Percentiles rank a stretch among this genome's conserved stretches.
Evolutionary conservation across 2,113 vertebrate genomes (phyloP).

Genomic region (Varanus salvator): DNA sequence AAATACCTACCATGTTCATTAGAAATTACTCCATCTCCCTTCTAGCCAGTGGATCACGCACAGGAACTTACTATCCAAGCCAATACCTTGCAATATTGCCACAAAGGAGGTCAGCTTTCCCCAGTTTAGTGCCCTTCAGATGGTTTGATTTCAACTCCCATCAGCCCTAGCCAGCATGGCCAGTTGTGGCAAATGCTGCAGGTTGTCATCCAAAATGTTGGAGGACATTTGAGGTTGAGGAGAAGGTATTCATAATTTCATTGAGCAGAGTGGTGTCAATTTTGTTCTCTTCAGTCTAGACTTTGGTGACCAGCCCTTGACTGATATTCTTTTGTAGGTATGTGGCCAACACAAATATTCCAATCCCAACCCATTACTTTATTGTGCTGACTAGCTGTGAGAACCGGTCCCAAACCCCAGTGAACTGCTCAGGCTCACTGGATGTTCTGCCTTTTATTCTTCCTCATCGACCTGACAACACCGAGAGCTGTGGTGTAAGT

Average conservation of each 20-base stretch:
- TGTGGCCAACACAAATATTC: conserved; percentile 62
- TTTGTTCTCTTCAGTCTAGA: neutral
- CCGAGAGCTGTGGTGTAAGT: conserved; percentile 93
- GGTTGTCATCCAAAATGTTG: too few relatives aligned
- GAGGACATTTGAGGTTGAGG: neutral
- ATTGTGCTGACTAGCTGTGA: conserved; percentile 89
- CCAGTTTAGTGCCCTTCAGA: too few relatives aligned
- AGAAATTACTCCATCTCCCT: neutral
- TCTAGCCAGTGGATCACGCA: neutral
- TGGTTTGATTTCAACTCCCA: neutral
- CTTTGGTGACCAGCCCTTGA: neutral
- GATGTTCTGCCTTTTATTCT: conserved; percentile 85
- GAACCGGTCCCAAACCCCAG: conserved; percentile 68
- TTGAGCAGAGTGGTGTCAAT: neutral
- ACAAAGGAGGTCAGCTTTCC: too few relatives aligned
- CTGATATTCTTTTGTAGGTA: conserved; percentile 73
- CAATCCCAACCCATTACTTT: conserved; percentile 92
- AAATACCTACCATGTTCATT: too few relatives aligned
- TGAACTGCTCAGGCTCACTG: conserved; percentile 77
- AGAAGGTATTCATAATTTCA: neutral
- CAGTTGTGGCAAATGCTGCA: too few relatives aligned
- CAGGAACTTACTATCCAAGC: neutral
- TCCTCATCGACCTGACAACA: conserved; percentile 88
- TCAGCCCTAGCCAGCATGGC: too few relatives aligned
- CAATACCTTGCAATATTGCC: neutral